phyloP scores from a whole-genome alignment of 2,888 invertebrate species.

The Himalopsyche tibetana region DNA sequence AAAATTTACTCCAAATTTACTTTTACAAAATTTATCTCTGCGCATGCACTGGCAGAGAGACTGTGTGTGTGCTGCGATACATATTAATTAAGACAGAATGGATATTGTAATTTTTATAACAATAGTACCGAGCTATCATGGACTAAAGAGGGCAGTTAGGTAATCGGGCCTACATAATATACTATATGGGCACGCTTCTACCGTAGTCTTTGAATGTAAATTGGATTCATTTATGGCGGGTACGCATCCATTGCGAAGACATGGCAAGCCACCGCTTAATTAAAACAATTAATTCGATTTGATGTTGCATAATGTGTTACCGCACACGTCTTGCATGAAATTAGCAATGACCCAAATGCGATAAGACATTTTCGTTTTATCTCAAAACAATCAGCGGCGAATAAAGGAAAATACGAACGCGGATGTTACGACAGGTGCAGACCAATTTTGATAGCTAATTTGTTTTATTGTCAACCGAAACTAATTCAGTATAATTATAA shows the following conservation, averaged over 20 bases:
- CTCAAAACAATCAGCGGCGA: constrained; percentile 23
- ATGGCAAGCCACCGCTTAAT: constrained; percentile 56
- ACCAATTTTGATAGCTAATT: neutral
- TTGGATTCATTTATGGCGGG: neutral
- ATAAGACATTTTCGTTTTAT: constrained; percentile 34
- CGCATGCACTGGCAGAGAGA: no score
- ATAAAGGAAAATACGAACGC: neutral
- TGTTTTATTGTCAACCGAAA: no score
- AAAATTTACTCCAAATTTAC: no score
- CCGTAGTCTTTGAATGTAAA: neutral
- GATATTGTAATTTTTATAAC: no score
- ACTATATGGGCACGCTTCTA: neutral
- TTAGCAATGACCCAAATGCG: constrained; percentile 60
- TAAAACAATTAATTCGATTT: constrained; percentile 57
- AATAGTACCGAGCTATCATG: neutral
- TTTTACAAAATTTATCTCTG: no score
- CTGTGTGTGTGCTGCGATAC: no score
- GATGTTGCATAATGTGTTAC: constrained; percentile 55
- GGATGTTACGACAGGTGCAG: neutral
- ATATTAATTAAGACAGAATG: no score
- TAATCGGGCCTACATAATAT: constrained; percentile 39
- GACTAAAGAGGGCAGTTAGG: neutral
- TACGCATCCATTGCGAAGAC: constrained; percentile 52
- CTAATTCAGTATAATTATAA: no score
- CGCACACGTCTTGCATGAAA: constrained; percentile 49